Evolutionary conservation across 53 echinoderm and acorn worm genomes (phyloP), one percentile per base, ranked within the genome.

Genomic region (Astropecten irregularis): DNA sequence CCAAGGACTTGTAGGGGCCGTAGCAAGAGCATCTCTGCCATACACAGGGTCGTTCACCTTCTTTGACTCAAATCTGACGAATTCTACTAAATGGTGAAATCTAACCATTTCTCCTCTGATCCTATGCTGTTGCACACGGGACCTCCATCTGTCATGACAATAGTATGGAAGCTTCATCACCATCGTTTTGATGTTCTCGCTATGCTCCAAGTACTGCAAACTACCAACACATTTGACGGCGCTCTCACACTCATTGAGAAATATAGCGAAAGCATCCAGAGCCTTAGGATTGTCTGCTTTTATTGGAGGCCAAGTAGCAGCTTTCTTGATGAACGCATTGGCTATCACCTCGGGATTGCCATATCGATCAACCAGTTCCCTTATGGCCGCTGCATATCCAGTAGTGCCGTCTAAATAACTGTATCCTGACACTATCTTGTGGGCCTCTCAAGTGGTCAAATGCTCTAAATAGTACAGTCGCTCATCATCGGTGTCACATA

Each of bases 131-230:
- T 68, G 84, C 8, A 89, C 89, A 25, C 57, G 66, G 68, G 55
- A 55, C 58, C 89, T 84, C 89, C 85, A 89, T 60, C 85, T 85
- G 77, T 89, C 85, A 38, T 85, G 85, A 57, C 69, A 63, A 22
- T 59, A 66, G 65, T 59, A 68, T 13, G 81, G 89, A 32, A 89
- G 81, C 60, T 89, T 85, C 85, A 73, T 76, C 29, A 89, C 56
- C 57, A 85, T 84, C 9, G 52, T 32, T 62, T 84, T 85, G 30
- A 76, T 77, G 59, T 84, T 84, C 49, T 85, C 85, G 47, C 85
- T 64, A 69, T 68, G 66, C 59, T 71, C 71, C 70, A 89, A 55
- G 39, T 73, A 73, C 40, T 67, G 74, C 67, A 84, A 47, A 74
- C 74, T 65, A 36, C 84, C 89, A 13, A 84, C 84, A 33, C 89